Base-by-base conservation (phyloP, 2,113 vertebrate genomes). In the Ia io region DNA sequence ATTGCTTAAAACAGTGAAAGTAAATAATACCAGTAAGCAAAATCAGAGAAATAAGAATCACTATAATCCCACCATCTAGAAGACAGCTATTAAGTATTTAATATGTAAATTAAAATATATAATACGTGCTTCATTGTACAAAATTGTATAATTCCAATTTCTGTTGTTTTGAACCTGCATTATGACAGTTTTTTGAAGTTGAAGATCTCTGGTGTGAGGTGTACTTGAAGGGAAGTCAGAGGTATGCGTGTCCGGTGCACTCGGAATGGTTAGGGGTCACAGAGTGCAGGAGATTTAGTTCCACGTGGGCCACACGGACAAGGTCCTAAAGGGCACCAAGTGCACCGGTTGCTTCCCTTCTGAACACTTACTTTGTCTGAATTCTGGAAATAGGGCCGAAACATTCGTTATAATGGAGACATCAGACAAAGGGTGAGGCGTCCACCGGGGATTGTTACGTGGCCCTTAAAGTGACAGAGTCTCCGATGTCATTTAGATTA, bases 151-250 rank as follows among this genome's bases (percentile, higher is more conserved):
- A 70, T 59, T 82, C 12, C 3, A 23, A 28, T 47, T 11, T 63
- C 1, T 73, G n/a, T 78, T 84, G 37, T 70, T 93, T 59, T 30
- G 44, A 92, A 79, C 17, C 14, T 71, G 30, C 61, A 40, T 35
- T 84, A 79, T 44, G 87, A 89, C 25, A 85, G n/a, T 49, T 78
- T 90, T 94, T 93, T 83, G 32, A 61, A 79, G 53, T 59, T 51
- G 47, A 88, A 56, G 32, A 49, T 84, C 42, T 84, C 53, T 79
- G 49, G n/a, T 73, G 28, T 56, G 67, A 61, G 40, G 12, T 87
- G 7, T 82, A 23, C 40, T 63, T 56, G 47, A 83, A 23, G 9
- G 59, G 18, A 87, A 61, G 1, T n/a, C 37, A 40, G 12, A 95
- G 6, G 51, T 82, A 80, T 67, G 47, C 32, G 65, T 91, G 37